Percentiles rank a stretch among this genome's conserved stretches.
Evolutionary conservation across 2,888 invertebrate species (phyloP).

Genomic region (Lycophotia porphyrea): DNA sequence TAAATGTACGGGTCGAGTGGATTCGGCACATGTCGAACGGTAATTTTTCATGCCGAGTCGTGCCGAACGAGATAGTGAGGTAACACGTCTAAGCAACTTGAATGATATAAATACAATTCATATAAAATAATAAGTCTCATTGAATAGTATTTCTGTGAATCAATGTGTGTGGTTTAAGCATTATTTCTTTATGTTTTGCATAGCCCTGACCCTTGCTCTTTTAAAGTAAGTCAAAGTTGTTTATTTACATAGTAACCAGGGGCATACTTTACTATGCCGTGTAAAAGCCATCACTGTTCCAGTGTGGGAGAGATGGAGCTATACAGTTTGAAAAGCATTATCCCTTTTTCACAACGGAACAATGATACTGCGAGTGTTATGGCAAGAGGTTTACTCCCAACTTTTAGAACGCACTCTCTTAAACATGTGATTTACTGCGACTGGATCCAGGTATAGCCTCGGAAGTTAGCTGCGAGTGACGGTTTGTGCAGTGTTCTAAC

Average conservation of each 20-base stretch:
- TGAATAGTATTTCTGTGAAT: not conserved
- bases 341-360: not conserved
- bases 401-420: not conserved
- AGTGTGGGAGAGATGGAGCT: not conserved
- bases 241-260: not conserved
- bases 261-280: not conserved
- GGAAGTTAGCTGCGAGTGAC: no score
- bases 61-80: not conserved
- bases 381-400: no score
- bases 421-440: not conserved
- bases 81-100: not conserved
- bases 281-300: not conserved
- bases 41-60: not conserved
- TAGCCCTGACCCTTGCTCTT: no score
- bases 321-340: not conserved
- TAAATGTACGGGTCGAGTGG: not conserved
- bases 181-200: not conserved
- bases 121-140: not conserved
- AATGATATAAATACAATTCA: not conserved
- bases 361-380: no score
- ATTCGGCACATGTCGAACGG: slow-evolving; percentile 3
- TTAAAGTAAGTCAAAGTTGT: not conserved
- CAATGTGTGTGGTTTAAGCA: not conserved
- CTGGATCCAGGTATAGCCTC: no score
- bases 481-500: no score